These are phyloP conservation scores for Camponotus vicinus DNA, from an alignment of 1,140 invertebrate genomes.

Conservation along the genomic window DNA sequence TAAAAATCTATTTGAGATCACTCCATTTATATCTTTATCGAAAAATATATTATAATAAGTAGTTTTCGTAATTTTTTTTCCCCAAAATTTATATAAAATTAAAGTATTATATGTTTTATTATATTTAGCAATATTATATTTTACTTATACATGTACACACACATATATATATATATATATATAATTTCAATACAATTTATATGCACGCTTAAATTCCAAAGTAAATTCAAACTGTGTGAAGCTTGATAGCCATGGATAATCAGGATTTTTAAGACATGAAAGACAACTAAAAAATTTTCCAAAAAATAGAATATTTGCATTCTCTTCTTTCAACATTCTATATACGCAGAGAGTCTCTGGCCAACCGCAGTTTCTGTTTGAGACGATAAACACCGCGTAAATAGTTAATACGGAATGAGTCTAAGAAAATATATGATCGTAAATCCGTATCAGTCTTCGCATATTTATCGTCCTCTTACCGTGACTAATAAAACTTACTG, in stretches of 20 bases:
- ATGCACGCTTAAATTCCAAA: neutral
- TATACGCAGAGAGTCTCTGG: slow-evolving; percentile 33
- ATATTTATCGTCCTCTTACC: neutral
- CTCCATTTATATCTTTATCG: neutral
- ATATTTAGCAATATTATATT: neutral
- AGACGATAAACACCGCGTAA: slow-evolving; percentile 6
- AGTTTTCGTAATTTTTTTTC: neutral
- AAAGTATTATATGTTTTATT: neutral
- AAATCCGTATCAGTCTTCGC: slow-evolving; percentile 14
- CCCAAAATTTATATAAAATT: slow-evolving; percentile 2
- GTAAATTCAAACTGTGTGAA: neutral
- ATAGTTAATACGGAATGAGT: neutral
- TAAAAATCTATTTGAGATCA: neutral
- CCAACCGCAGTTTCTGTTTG: neutral
- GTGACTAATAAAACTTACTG: neutral
- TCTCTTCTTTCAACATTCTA: slow-evolving; percentile 33
- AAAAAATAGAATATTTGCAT: neutral
- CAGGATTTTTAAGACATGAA: neutral
- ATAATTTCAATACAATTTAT: neutral
- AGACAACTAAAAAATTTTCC: neutral
- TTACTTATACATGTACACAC: too few species aligned
- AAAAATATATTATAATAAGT: neutral
- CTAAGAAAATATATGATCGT: slow-evolving; percentile 31
- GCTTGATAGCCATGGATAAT: neutral
- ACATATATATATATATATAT: too few species aligned